Evolutionary conservation across 2,888 invertebrate species (phyloP).

Genomic region (Sinelater perroti): DNA sequence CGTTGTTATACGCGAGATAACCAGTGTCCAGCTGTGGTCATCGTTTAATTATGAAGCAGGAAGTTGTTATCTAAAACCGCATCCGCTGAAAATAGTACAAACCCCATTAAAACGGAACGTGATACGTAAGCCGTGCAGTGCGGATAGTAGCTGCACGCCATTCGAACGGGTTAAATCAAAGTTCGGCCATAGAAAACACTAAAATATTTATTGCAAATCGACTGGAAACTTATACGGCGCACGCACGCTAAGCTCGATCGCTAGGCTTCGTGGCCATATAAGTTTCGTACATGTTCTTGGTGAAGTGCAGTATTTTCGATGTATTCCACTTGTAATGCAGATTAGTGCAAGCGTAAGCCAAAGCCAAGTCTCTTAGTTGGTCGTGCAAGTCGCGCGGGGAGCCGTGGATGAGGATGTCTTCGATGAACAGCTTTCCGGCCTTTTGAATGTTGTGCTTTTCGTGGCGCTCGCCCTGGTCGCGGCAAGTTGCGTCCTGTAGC

Average conservation of each 20-base stretch:
- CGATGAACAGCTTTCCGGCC: conserved; percentile 9
- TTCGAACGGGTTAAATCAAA: not conserved
- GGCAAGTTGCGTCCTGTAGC: too few species aligned
- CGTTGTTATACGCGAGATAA: conserved; percentile 5
- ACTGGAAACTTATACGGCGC: not conserved
- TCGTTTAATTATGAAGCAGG: conserved; percentile 7
- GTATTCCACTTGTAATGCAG: conserved; percentile 2
- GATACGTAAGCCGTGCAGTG: not conserved
- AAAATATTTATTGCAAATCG: conserved; percentile 1
- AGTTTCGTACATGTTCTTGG: conserved; percentile 9
- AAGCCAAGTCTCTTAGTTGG: not conserved
- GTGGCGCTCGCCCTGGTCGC: not conserved
- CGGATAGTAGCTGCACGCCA: not conserved
- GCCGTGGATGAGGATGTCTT: conserved; percentile 8
- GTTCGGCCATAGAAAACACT: not conserved
- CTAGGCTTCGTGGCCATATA: not conserved
- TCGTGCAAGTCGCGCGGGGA: not conserved
- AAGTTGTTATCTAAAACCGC: conserved; percentile 7
- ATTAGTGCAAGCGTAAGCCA: conserved; percentile 6
- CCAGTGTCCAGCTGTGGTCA: conserved; percentile 7
- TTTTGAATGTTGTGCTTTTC: conserved; percentile 8
- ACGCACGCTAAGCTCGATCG: not conserved
- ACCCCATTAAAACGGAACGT: conserved; percentile 11
- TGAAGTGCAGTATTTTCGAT: conserved; percentile 13
- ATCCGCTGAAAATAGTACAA: conserved; percentile 3